Conservation (phyloP, 2,888 invertebrate species). For the Timema podura region DNA sequence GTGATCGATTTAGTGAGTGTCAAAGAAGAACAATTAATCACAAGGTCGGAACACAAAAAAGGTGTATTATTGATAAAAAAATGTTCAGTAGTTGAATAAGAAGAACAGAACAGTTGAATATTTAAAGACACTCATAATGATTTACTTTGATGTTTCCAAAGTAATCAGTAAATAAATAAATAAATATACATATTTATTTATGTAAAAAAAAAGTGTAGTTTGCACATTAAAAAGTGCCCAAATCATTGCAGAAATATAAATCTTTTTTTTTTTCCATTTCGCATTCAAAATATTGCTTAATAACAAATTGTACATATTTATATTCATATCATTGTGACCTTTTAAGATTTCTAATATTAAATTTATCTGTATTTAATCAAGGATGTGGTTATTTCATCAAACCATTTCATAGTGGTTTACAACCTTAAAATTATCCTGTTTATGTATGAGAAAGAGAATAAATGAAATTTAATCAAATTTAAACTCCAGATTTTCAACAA, state of each 20-base stretch:
- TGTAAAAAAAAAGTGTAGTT: conserved; percentile 19
- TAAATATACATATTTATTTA: conserved; percentile 4
- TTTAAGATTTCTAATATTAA: conserved; percentile 35
- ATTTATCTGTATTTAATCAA: conserved; percentile 34
- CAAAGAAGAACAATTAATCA: too few relatives aligned
- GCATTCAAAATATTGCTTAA: conserved; percentile 41
- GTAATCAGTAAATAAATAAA: neutral
- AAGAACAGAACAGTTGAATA: too few relatives aligned
- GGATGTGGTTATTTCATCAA: conserved; percentile 25
- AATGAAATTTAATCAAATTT: too few relatives aligned
- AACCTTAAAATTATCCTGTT: too few relatives aligned
- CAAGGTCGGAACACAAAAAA: too few relatives aligned
- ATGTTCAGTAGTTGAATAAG: too few relatives aligned
- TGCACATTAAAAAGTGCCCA: conserved; percentile 27
- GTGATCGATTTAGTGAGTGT: too few relatives aligned
- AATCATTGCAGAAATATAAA: conserved; percentile 28
- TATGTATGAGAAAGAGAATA: too few relatives aligned
- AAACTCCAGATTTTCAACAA: too few relatives aligned
- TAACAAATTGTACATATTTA: conserved; percentile 58
- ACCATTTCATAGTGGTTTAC: neutral
- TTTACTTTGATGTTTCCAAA: too few relatives aligned
- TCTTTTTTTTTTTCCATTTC: conserved; percentile 36
- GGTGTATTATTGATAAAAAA: too few relatives aligned
- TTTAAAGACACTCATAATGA: too few relatives aligned
- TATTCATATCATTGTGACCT: conserved; percentile 64